A percentile compares a stretch with the other conserved stretches of the same genome.
These are phyloP conservation scores for Syngnathus typhle DNA, from an alignment of 2,113 vertebrate species.

Conservation along the genomic window DNA sequence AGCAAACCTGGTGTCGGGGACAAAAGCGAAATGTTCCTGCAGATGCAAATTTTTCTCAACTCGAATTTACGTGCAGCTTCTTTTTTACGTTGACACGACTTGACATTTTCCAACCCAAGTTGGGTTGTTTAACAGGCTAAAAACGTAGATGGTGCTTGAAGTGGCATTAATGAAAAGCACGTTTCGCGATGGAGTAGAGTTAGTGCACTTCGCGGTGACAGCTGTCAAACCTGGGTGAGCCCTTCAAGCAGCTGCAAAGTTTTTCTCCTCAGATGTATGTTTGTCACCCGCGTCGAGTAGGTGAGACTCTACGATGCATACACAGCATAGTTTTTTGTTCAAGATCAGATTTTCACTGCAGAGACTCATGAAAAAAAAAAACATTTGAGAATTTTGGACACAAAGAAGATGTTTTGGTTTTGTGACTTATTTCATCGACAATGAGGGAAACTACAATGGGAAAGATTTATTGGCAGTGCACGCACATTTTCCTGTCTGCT, in stretches of 20 bases:
- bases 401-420: constrained; percentile 1
- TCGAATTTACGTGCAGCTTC: neutral
- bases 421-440: neutral
- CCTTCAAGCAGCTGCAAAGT: constrained; percentile 34
- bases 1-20: neutral
- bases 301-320: constrained; percentile 31
- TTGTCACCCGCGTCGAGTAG: constrained; percentile 28
- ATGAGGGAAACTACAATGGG: neutral
- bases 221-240: constrained; percentile 23
- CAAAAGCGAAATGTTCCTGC: neutral
- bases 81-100: neutral
- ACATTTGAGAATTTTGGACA: constrained; percentile 4
- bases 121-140: neutral
- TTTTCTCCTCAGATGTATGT: constrained; percentile 42
- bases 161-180: constrained; percentile 26
- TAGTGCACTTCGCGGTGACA: constrained; percentile 32
- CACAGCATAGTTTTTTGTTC: constrained; percentile 6
- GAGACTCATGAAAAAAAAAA: constrained; percentile 9
- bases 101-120: neutral
- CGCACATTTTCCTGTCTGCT: constrained; percentile 41
- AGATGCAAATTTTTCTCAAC: neutral
- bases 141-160: constrained; percentile 4
- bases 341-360: constrained; percentile 10
- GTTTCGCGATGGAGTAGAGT: neutral
- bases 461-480: constrained; percentile 11